These are phyloP conservation scores for Pristionchus maxplancki DNA, from an alignment of 2,888 invertebrate genomes.

Conservation along the genomic window DNA sequence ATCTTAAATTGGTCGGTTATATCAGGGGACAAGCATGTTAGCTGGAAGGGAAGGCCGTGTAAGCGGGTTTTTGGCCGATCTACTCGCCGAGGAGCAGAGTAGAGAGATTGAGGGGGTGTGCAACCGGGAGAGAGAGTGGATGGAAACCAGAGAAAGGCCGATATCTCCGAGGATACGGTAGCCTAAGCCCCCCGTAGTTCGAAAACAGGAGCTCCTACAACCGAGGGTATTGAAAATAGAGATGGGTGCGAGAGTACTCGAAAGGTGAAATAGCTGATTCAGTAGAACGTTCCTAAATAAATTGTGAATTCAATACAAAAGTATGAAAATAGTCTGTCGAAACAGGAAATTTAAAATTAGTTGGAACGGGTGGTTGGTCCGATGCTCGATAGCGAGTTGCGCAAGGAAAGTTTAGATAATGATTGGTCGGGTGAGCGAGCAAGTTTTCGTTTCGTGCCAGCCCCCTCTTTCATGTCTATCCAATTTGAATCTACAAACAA, in stretches of 20 bases:
- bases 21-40: background rate
- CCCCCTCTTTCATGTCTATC: background rate
- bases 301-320: background rate
- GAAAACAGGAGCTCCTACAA: background rate
- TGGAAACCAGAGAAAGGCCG: background rate
- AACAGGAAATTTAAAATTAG: background rate
- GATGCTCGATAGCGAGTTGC: background rate
- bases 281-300: background rate
- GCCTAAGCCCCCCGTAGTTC: background rate
- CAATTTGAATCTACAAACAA: background rate
- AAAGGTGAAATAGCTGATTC: background rate
- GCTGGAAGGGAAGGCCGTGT: background rate
- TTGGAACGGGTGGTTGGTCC: background rate
- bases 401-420: background rate
- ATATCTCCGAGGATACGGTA: background rate
- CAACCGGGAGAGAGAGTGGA: background rate
- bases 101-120: constrained; percentile 25
- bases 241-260: background rate
- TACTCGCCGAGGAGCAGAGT: constrained; percentile 35
- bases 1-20: background rate
- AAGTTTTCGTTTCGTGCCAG: background rate
- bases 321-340: background rate
- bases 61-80: constrained; percentile 1
- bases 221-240: background rate
- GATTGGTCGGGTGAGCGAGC: background rate